A percentile compares a stretch with the other conserved stretches of the same genome.
These are phyloP conservation scores for Sarcoramphus papa DNA, from an alignment of 2,797 vertebrate genomes.

Conservation along the genomic window DNA sequence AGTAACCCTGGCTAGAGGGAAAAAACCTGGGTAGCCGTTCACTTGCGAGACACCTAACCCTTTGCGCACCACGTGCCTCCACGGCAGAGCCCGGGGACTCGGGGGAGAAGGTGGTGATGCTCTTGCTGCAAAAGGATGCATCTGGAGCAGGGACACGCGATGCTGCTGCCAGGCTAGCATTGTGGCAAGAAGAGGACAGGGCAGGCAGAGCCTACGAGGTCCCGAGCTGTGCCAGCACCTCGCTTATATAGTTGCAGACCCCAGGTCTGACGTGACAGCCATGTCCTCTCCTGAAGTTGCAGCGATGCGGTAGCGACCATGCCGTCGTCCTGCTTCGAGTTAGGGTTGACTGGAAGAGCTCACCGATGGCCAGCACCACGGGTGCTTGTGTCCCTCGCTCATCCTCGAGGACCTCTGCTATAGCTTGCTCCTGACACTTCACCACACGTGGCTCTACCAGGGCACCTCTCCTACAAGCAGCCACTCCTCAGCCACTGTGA, in stretches of 20 bases:
- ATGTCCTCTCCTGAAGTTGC: not conserved
- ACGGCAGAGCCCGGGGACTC: accelerated
- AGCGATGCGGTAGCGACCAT: not conserved
- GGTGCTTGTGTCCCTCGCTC: accelerated
- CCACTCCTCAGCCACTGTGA: accelerated
- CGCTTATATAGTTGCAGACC: accelerated
- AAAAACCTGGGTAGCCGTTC: accelerated
- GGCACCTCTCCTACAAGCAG: not conserved
- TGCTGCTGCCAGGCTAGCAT: not conserved
- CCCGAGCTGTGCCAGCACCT: not conserved
- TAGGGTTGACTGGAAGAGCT: not conserved
- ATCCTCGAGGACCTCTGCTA: not conserved
- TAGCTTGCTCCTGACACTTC: not conserved
- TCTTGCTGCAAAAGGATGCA: not conserved
- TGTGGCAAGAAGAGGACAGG: accelerated
- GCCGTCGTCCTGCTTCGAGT: accelerated
- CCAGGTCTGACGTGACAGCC: not conserved
- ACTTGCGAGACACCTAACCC: not conserved
- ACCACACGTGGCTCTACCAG: accelerated
- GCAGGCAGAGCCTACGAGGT: not conserved
- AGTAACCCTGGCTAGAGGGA: not conserved
- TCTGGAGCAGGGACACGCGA: accelerated
- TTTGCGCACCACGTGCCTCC: not conserved
- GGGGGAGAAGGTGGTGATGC: not conserved
- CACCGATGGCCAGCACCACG: accelerated